Base-by-base conservation (phyloP, 2,888 invertebrate genomes). In the Osedax frankpressi region DNA sequence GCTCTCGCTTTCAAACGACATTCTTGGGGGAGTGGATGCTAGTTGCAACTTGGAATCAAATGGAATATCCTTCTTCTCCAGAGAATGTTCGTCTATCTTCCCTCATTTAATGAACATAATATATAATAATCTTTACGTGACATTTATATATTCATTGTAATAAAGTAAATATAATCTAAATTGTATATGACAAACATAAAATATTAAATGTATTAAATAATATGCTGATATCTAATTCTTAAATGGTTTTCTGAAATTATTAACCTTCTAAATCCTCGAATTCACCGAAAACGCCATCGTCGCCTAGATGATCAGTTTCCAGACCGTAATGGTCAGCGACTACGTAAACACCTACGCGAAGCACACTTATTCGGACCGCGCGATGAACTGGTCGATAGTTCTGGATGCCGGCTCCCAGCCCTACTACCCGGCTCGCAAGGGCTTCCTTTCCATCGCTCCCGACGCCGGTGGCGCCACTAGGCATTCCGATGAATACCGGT, bases 21-120 rank as follows among this genome's bases (percentile, higher is more conserved):
- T 71, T 71, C 44, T 25, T n/a, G 11, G 71, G 44, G 26, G 25
- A 71, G 24, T 71, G 71, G 71, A 44, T 44, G 44, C 44, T 71
- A 26, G 44, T 71, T 30, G 44, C 44, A 2, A 71, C 71, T 14
- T 71, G 71, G 71, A 19, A 71, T n/a, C 24, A 71, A 26, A 71
- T 71, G 71, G 71, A 71, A 44, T 71, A 71, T 26, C 71, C 71
- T 6, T 44, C 44, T 44, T 44, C 44, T 19, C 11, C 19, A 6
- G 44, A 44, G 11, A 44, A 44, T 44, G 44, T 44, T 44, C 6
- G 19, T n/a, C n/a, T n/a, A n/a, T n/a, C n/a, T n/a, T n/a, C n/a
- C n/a, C n/a, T n/a, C n/a, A n/a, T n/a, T n/a, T n/a, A n/a, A n/a
- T n/a, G n/a, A n/a, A n/a, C n/a, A n/a, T n/a, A n/a, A n/a, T n/a